These are phyloP conservation scores for Lepidonotus clava DNA, from an alignment of 2,888 invertebrate genomes.

Conservation along the genomic window DNA sequence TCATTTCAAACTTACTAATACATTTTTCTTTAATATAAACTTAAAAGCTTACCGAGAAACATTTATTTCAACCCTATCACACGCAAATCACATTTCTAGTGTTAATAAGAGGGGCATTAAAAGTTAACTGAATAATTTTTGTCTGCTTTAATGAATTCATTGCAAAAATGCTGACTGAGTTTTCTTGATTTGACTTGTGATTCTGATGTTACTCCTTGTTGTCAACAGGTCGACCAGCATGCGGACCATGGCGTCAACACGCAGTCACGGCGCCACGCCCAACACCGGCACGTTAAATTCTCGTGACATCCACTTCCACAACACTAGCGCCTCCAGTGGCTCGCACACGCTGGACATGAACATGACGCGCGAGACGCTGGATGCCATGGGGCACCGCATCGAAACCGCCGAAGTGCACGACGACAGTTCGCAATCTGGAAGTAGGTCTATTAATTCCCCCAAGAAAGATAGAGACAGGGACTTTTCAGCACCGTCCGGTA, in stretches of 20 bases:
- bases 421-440: constrained; percentile 76
- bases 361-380: constrained; percentile 40
- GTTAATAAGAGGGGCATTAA: background rate
- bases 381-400: constrained; percentile 62
- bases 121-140: too few relatives aligned
- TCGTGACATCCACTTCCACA: constrained; percentile 67
- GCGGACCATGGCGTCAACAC: constrained; percentile 74
- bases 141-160: background rate
- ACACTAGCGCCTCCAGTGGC: constrained; percentile 77
- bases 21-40: too few relatives aligned
- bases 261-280: constrained; percentile 79
- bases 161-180: too few relatives aligned
- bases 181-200: too few relatives aligned
- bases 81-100: too few relatives aligned
- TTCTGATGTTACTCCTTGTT: constrained; percentile 25
- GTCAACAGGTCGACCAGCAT: constrained; percentile 76
- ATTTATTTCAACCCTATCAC: too few relatives aligned
- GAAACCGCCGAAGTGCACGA: constrained; percentile 75
- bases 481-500: constrained; percentile 51
- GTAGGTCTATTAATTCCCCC: constrained; percentile 74
- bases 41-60: too few relatives aligned
- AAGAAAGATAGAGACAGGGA: constrained; percentile 68
- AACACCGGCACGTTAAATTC: constrained; percentile 78
- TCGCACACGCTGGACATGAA: constrained; percentile 75
- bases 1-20: too few relatives aligned